Conservation (phyloP, 2,113 vertebrate species). For the Rana temporaria region DNA sequence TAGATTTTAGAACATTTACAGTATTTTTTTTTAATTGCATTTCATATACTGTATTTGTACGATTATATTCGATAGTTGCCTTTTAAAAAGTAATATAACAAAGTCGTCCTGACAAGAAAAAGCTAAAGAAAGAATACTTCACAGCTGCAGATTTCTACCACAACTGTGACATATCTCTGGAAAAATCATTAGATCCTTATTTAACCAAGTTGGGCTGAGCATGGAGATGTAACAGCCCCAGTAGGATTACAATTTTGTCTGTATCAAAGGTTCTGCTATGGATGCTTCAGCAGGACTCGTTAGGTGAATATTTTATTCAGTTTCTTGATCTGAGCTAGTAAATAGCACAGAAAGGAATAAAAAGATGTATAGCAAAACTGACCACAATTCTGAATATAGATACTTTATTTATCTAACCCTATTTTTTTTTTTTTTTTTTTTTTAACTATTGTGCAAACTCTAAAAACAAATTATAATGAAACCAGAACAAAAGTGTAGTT, state of each 20-base stretch:
- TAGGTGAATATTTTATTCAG: not conserved
- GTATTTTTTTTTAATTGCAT: not conserved
- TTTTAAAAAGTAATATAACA: constrained; percentile 5
- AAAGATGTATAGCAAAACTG: not conserved
- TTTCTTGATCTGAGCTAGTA: not conserved
- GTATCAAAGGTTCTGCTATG: constrained; percentile 25
- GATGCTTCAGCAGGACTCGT: constrained; percentile 12
- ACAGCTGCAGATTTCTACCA: constrained; percentile 13
- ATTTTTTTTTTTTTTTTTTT: too few relatives aligned
- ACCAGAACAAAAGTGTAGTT: too few relatives aligned
- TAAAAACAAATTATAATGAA: too few relatives aligned
- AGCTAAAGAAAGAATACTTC: constrained; percentile 1
- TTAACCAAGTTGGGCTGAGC: constrained; percentile 1
- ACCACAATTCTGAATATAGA: not conserved
- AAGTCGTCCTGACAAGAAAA: constrained; percentile 2
- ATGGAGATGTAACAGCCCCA: constrained; percentile 5
- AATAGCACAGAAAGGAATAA: not conserved
- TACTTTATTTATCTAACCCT: not conserved
- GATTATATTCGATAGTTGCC: not conserved
- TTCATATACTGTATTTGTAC: constrained; percentile 5
- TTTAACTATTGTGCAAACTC: too few relatives aligned
- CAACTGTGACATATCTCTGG: constrained; percentile 20
- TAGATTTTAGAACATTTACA: too few relatives aligned
- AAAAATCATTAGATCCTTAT: constrained; percentile 27
- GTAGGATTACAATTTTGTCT: constrained; percentile 33